Evolutionary conservation across 2,797 vertebrate genomes (phyloP), one percentile per base, ranked within the genome.

Genomic region (Chaetophractus vellerosus): DNA sequence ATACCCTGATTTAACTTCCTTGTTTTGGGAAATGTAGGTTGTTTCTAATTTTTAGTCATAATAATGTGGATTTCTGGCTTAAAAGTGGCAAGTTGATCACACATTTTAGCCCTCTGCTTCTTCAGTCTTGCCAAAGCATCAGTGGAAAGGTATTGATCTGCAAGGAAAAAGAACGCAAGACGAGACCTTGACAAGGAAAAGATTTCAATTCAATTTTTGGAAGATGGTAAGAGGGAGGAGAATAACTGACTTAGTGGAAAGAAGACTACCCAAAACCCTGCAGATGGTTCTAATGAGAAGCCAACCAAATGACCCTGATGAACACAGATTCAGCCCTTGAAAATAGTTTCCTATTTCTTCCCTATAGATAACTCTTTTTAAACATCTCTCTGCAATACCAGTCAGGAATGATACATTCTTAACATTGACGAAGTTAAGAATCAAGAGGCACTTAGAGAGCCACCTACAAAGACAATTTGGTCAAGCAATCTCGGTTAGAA

Each of bases 1-100:
- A 84, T 4, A 82, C 45, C 24, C 31, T 96, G 48, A 75, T 81
- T 92, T 90, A 83, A 33, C 14, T 82, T 50, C 15, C 66, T 90
- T 81, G 24, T 80, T 79, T 91, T 64, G 11, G 33, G 52, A 80
- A 88, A 91, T 87, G 24, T 80, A 92, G 15, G 6, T 36, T 86
- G 33, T 75, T 82, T 95, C 52, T 15, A 85, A 59, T 64, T 86
- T 86, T 92, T 80, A 79, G 50, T 86, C 86, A 95, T 68, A 94
- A 85, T 90, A 36, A 87, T 41, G 6, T 63, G 38, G 45, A 61
- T 87, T 91, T 94, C 75, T 84, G 24, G 1, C 50, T 85, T 92
- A 8, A 83, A 93, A 82, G 88, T 72, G 69, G 33, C 80, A 76
- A 9, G 48, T n/a, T 31, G 48, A 41, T 33, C 41, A 59, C 8